phyloP scores from a whole-genome alignment of 2,113 vertebrate species.

The Pachyramphus minor region DNA sequence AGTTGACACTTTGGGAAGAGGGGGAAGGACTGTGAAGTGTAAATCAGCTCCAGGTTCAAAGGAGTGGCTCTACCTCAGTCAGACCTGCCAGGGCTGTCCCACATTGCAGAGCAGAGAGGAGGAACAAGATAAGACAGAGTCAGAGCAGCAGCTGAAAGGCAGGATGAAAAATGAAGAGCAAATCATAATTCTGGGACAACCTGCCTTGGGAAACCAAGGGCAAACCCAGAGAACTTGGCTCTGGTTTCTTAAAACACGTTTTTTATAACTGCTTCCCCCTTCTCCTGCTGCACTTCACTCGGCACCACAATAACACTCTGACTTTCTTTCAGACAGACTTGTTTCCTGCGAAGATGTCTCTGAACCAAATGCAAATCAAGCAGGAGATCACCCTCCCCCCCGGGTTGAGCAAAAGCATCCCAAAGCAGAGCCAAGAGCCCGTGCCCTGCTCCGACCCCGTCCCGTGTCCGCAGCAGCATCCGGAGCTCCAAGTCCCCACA shows the following conservation, averaged over 20 bases:
- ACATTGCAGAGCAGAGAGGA: background rate
- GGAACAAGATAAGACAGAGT: background rate
- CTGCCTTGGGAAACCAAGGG: background rate
- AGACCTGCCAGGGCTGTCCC: background rate
- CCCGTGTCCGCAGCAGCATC: background rate
- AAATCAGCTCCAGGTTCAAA: background rate
- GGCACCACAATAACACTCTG: background rate
- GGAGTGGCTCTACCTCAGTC: background rate
- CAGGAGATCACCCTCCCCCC: conserved; percentile 40
- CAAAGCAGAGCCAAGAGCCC: background rate
- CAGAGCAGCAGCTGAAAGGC: background rate
- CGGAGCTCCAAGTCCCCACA: background rate
- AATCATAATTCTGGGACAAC: background rate
- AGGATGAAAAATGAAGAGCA: background rate
- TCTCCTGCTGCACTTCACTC: background rate
- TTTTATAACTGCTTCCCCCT: background rate
- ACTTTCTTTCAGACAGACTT: background rate
- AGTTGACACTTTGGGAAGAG: background rate
- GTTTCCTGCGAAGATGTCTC: conserved; percentile 11
- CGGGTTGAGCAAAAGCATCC: background rate
- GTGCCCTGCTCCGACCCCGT: background rate
- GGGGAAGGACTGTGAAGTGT: background rate
- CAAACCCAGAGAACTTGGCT: background rate
- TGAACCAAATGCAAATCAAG: conserved; percentile 41
- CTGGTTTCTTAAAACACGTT: background rate